Conservation (phyloP, 2,888 invertebrate species). For the Xylocampa areola region DNA sequence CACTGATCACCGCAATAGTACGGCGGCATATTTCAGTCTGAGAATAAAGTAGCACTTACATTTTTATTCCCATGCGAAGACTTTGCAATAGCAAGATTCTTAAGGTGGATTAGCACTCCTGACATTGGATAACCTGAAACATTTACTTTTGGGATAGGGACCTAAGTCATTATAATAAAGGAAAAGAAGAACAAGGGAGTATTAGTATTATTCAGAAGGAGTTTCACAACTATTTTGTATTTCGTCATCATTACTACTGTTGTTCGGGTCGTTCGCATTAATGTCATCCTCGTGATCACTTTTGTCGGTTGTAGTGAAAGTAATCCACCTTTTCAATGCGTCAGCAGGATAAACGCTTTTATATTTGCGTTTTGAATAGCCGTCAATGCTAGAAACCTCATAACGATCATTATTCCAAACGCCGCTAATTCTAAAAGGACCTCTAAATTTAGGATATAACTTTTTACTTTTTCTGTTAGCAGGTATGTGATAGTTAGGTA, state of each 20-base stretch:
- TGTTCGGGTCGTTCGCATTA: not conserved
- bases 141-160: not conserved
- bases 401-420: constrained; percentile 13
- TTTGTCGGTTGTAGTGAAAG: not conserved
- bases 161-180: not conserved
- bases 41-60: not conserved
- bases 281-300: not conserved
- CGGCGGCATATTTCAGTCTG: not conserved
- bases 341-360: constrained; percentile 11
- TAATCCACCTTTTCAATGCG: constrained; percentile 2
- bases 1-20: not conserved
- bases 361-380: constrained; percentile 7
- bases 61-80: not conserved
- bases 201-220: not conserved
- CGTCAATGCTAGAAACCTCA: constrained; percentile 4
- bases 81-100: not conserved
- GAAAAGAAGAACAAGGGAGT: not conserved
- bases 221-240: not conserved
- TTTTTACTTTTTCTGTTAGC: constrained; percentile 11
- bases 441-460: constrained; percentile 5
- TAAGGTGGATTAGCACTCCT: not conserved
- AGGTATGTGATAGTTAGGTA: constrained; percentile 4
- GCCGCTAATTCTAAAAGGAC: constrained; percentile 2
- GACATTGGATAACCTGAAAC: not conserved
- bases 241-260: not conserved